Base-by-base conservation (phyloP, 2,888 invertebrate species). In the Apodemia mormo region DNA sequence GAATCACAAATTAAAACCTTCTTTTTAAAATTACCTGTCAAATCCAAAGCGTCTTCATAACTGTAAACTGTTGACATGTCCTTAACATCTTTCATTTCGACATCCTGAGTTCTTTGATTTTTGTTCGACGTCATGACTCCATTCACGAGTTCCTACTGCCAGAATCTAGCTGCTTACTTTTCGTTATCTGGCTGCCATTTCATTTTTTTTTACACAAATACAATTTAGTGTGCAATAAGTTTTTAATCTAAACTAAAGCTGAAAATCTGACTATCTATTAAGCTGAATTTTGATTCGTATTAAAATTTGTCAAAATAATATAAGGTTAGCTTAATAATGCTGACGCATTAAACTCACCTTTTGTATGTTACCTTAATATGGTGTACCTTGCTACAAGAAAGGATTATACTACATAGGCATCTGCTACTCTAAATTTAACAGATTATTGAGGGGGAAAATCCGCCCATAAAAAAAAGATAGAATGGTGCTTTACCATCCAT, bases 21-120 rank as follows among this genome's bases (percentile, higher is more conserved):
- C 10, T 2, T 45, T 40, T 66, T 22, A 33, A 45, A 12, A 8
- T n/a, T 66, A 66, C 66, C 69, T 58, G 69, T 66, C 8, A 66
- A 40, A 69, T 65, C 56, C 43, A 69, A 37, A 12, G 66, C 65
- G 6, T 68, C 65, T 29, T 68, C 68, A 37, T 68, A 68, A 10
- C 64, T 52, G 52, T 68, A 54, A 1, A 10, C 30, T 30, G 58
- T 12, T 29, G 58, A 58, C 30, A 12, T 12, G 29, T 58, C 58
- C 30, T 58, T 58, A 29, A 54, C 68, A 29, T 52, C 29, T 37
- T 68, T 68, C 40, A 22, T 29, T 49, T 58, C 58, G 10, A 58
- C 49, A 14, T 65, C 40, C 33, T n/a, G 65, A 61, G 22, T 30
- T 67, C 64, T 33, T 58, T 61, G 68, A n/a, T 6, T 33, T 29